Percentiles rank a stretch among this genome's conserved stretches.
These are phyloP conservation scores for Lindbergichthys nudifrons DNA, from an alignment of 2,797 vertebrate species.

Conservation along the genomic window DNA sequence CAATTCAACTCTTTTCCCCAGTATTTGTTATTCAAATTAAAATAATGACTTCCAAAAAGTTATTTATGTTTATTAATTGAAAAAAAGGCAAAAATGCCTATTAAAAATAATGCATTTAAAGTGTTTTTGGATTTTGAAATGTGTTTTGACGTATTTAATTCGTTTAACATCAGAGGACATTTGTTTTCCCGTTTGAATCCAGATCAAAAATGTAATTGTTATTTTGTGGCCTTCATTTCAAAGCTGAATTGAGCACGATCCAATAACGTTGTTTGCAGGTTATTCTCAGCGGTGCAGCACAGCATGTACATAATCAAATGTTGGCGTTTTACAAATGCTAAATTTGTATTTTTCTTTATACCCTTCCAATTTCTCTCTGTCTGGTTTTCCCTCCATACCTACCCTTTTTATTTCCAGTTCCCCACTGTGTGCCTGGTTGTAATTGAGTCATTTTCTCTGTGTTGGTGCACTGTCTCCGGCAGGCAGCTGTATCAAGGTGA, in stretches of 20 bases:
- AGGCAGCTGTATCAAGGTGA: conserved; percentile 83
- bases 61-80: too few species aligned
- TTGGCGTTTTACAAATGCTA: conserved; percentile 19
- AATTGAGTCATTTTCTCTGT: conserved; percentile 83
- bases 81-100: too few species aligned
- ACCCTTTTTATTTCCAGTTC: conserved; percentile 26
- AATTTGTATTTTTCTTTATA: conserved; percentile 16
- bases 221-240: conserved; percentile 11
- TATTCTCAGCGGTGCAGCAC: conserved; percentile 11
- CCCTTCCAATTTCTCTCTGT: not conserved
- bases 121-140: too few species aligned
- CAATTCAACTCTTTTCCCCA: too few species aligned
- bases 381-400: conserved; percentile 6
- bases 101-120: not conserved
- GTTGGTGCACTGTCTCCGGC: conserved; percentile 63
- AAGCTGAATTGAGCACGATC: conserved; percentile 11
- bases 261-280: conserved; percentile 7
- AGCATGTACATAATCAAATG: conserved; percentile 18
- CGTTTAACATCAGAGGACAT: not conserved
- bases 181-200: conserved; percentile 4
- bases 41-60: too few species aligned
- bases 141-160: not conserved
- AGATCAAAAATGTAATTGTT: not conserved
- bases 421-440: conserved; percentile 56
- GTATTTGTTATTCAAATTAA: too few species aligned